These are phyloP conservation scores for Lithobates pipiens DNA, from an alignment of 2,797 vertebrate genomes.

Conservation along the genomic window DNA sequence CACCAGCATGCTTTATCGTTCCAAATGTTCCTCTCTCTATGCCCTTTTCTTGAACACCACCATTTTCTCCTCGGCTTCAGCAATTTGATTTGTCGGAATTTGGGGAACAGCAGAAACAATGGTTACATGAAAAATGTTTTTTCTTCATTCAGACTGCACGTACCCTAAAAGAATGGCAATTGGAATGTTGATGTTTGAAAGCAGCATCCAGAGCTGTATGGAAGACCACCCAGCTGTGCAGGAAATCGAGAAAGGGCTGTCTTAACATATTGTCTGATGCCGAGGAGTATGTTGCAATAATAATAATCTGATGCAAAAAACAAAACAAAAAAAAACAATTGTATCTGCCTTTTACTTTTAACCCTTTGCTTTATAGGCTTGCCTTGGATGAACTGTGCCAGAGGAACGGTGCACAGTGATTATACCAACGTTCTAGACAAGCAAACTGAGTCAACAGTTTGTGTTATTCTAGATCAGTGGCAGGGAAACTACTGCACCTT, in stretches of 20 bases:
- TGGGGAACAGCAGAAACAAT: slow-evolving; percentile 34
- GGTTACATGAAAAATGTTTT: slow-evolving; percentile 4
- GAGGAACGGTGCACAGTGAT: slow-evolving; percentile 13
- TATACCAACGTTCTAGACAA: slow-evolving; percentile 21
- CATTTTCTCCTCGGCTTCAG: slow-evolving; percentile 56
- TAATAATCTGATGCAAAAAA: slow-evolving; percentile 62
- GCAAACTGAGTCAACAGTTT: slow-evolving; percentile 27
- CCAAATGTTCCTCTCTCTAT: slow-evolving; percentile 59
- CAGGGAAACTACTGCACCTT: slow-evolving; percentile 43
- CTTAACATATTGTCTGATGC: slow-evolving; percentile 45
- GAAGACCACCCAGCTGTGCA: slow-evolving; percentile 39
- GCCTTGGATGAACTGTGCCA: slow-evolving; percentile 30
- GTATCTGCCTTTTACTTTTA: slow-evolving; percentile 55
- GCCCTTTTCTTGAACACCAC: slow-evolving; percentile 55
- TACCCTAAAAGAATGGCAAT: slow-evolving; percentile 18
- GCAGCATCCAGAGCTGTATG: slow-evolving; percentile 6
- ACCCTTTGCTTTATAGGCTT: slow-evolving; percentile 35
- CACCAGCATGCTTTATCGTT: slow-evolving; percentile 64
- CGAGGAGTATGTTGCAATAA: slow-evolving; percentile 62
- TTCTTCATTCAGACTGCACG: slow-evolving; percentile 28
- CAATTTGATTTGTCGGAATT: slow-evolving; percentile 27
- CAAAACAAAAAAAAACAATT: slow-evolving; percentile 30
- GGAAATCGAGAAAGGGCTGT: slow-evolving; percentile 54
- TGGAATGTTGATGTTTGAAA: slow-evolving; percentile 10
- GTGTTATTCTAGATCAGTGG: slow-evolving; percentile 38